A percentile compares a stretch with the other conserved stretches of the same genome.
Conservation (phyloP, 2,797 vertebrate species). For the Peromyscus melanophrys region DNA sequence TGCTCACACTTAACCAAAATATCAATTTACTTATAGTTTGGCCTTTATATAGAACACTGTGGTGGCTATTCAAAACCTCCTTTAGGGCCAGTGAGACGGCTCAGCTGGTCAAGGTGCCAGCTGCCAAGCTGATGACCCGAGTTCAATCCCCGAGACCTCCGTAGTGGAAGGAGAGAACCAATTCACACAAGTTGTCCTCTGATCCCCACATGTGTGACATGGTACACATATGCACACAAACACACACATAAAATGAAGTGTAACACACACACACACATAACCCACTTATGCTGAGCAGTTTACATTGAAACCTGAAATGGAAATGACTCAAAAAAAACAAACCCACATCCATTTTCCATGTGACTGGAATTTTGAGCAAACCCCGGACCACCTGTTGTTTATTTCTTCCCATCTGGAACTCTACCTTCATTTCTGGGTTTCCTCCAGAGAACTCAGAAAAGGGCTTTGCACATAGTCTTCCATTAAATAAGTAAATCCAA, state of each 20-base stretch:
- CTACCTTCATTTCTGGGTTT: constrained; percentile 71
- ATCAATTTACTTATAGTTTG: neutral
- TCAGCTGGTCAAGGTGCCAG: too few relatives aligned
- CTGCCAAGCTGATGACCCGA: neutral
- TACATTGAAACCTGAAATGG: constrained; percentile 50
- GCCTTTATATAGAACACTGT: neutral
- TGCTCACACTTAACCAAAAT: neutral
- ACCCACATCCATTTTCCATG: neutral
- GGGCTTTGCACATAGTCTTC: constrained; percentile 39
- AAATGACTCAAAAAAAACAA: constrained; percentile 42
- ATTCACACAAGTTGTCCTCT: neutral
- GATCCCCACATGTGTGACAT: neutral
- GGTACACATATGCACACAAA: neutral
- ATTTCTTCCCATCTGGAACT: constrained; percentile 58
- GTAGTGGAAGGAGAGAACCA: neutral
- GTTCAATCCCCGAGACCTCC: neutral
- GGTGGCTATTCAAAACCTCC: neutral
- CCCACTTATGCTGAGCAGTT: neutral
- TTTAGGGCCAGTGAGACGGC: neutral
- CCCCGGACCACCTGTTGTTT: constrained; percentile 79
- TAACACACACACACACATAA: too few relatives aligned
- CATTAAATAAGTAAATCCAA: constrained; percentile 59
- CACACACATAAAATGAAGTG: neutral
- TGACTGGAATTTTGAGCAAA: constrained; percentile 68
- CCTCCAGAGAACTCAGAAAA: constrained; percentile 24